Evolutionary conservation across 2,888 invertebrate species (phyloP).

Genomic region (Diadegma fenestrale): DNA sequence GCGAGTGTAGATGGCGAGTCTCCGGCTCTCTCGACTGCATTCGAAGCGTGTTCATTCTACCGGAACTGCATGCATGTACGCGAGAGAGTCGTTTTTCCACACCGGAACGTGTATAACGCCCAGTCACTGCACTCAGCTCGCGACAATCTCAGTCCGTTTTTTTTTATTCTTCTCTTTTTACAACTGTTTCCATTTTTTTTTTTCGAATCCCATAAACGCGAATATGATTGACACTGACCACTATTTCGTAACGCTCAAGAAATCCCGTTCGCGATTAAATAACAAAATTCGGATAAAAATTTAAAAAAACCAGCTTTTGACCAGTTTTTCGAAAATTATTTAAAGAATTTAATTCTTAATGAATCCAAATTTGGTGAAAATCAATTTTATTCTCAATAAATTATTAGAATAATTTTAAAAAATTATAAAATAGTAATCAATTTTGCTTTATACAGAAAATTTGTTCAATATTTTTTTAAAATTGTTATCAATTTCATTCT

Average conservation of each 20-base stretch:
- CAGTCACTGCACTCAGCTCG: slow-evolving; percentile 33
- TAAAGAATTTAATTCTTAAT: no score
- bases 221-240: not conserved
- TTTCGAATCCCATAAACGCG: not conserved
- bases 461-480: no score
- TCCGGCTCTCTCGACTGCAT: slow-evolving; percentile 41
- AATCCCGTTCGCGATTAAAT: not conserved
- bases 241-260: not conserved
- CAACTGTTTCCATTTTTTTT: not conserved
- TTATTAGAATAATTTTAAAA: no score
- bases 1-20: slow-evolving; percentile 16
- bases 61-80: slow-evolving; percentile 58
- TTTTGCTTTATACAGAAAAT: no score
- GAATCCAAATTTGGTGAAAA: no score
- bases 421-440: no score
- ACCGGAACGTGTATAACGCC: slow-evolving; percentile 61
- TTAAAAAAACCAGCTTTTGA: no score
- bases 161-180: no score
- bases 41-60: slow-evolving; percentile 66
- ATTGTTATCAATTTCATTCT: no score
- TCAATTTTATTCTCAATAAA: no score
- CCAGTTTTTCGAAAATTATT: no score
- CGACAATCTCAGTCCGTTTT: not conserved
- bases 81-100: slow-evolving; percentile 66
- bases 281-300: no score